phyloP scores from a whole-genome alignment of 2,888 invertebrate species.

The Ormyrus thymus region DNA sequence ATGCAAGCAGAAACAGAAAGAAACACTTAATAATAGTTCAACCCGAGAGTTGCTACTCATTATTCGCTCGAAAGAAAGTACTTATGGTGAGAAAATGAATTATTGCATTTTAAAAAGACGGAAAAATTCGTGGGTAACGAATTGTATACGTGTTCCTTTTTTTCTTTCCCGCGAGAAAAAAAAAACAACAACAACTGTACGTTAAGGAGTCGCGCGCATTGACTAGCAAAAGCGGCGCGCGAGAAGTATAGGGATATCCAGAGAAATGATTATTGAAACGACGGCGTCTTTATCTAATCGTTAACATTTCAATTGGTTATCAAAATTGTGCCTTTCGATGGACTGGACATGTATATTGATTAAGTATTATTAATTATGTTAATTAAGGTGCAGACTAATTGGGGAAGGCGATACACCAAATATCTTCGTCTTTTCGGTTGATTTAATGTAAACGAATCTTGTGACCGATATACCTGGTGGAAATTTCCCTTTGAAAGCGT shows the following conservation, averaged over 20 bases:
- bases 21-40: conserved; percentile 44
- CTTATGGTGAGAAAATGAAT: conserved; percentile 29
- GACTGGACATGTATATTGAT: conserved; percentile 64
- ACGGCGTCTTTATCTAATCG: conserved; percentile 52
- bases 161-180: conserved; percentile 34
- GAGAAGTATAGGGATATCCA: conserved; percentile 24
- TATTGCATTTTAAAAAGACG: conserved; percentile 43
- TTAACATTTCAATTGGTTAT: conserved; percentile 65
- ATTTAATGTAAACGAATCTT: conserved; percentile 8
- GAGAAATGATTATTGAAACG: conserved; percentile 29
- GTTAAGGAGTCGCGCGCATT: conserved; percentile 12
- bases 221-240: conserved; percentile 15
- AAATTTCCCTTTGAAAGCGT: conserved; percentile 14
- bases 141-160: conserved; percentile 56
- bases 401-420: conserved; percentile 37
- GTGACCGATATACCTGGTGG: background rate
- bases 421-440: conserved; percentile 10
- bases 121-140: conserved; percentile 49
- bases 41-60: conserved; percentile 45
- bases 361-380: conserved; percentile 66
- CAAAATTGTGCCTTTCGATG: conserved; percentile 72
- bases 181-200: conserved; percentile 13
- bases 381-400: conserved; percentile 60
- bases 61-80: conserved; percentile 55
- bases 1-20: conserved; percentile 12